These are phyloP conservation scores for Solen grandis DNA, from an alignment of 1,140 invertebrate species.

Conservation along the genomic window DNA sequence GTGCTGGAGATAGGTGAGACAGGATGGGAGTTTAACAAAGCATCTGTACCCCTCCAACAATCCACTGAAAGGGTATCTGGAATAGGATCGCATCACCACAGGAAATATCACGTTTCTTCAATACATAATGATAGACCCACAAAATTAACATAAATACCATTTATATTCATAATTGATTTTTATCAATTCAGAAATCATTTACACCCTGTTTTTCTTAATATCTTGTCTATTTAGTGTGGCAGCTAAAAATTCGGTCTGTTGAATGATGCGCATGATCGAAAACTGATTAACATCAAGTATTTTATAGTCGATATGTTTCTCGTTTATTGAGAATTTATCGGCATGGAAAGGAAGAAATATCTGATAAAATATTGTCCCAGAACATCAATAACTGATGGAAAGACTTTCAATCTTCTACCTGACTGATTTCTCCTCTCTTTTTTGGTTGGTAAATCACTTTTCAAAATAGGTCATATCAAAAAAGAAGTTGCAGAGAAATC, in stretches of 20 bases:
- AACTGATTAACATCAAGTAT: slow-evolving; percentile 33
- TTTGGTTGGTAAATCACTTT: too few species aligned
- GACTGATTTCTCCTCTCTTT: too few species aligned
- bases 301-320: neutral
- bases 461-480: too few species aligned
- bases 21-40: too few species aligned
- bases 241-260: neutral
- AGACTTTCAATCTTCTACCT: too few species aligned
- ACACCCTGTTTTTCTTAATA: slow-evolving; percentile 20
- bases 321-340: slow-evolving; percentile 50
- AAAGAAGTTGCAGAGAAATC: too few species aligned
- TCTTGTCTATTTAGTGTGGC: neutral
- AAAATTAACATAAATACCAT: slow-evolving; percentile 54
- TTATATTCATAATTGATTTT: slow-evolving; percentile 48
- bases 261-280: slow-evolving; percentile 31
- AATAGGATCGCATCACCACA: slow-evolving; percentile 26
- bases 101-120: slow-evolving; percentile 54
- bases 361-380: slow-evolving; percentile 43
- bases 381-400: too few species aligned
- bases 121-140: slow-evolving; percentile 44
- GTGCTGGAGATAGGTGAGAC: too few species aligned
- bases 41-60: too few species aligned
- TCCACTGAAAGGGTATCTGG: too few species aligned
- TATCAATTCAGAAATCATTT: slow-evolving; percentile 11
- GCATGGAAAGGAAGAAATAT: slow-evolving; percentile 35